Percentiles rank a stretch among this genome's conserved stretches.
phyloP scores from a whole-genome alignment of 2,888 invertebrate genomes.

The Drosophila peninsularis region DNA sequence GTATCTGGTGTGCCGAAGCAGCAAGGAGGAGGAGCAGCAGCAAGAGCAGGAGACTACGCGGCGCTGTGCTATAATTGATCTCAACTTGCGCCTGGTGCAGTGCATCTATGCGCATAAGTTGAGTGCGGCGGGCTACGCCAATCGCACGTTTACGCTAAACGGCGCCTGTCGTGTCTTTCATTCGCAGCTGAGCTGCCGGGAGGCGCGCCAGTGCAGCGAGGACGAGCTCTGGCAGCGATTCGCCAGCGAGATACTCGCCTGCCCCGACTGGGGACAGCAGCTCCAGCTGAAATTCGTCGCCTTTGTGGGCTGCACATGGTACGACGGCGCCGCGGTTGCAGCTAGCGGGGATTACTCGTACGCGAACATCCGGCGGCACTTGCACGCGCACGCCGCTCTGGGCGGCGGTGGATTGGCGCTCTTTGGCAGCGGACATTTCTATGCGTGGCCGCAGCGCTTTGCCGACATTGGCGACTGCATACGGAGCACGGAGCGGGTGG shows the following conservation, averaged over 20 bases:
- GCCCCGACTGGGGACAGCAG: constrained; percentile 84
- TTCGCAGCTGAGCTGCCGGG: constrained; percentile 89
- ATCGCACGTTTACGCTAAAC: constrained; percentile 92
- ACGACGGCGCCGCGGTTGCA: constrained; percentile 87
- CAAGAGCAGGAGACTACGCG: constrained; percentile 68
- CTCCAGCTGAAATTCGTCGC: constrained; percentile 92
- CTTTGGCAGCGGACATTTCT: constrained; percentile 95
- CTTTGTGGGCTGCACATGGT: constrained; percentile 94
- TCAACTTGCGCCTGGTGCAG: constrained; percentile 93
- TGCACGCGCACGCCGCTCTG: constrained; percentile 94
- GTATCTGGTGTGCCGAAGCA: constrained; percentile 92
- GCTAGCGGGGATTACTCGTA: constrained; percentile 88
- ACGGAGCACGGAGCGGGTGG: constrained; percentile 87
- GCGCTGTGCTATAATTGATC: constrained; percentile 90
- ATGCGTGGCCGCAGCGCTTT: constrained; percentile 93
- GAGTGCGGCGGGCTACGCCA: constrained; percentile 88
- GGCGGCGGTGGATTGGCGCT: constrained; percentile 96
- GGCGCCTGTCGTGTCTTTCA: constrained; percentile 90
- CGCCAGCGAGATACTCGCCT: constrained; percentile 93
- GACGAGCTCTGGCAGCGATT: constrained; percentile 92
- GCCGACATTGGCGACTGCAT: constrained; percentile 87
- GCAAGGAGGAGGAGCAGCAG: constrained; percentile 85
- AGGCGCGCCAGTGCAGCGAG: constrained; percentile 90
- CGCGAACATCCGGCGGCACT: constrained; percentile 88
- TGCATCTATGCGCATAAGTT: constrained; percentile 94